Conservation (phyloP, 1,140 invertebrate genomes). For the Drosophila saltans region DNA sequence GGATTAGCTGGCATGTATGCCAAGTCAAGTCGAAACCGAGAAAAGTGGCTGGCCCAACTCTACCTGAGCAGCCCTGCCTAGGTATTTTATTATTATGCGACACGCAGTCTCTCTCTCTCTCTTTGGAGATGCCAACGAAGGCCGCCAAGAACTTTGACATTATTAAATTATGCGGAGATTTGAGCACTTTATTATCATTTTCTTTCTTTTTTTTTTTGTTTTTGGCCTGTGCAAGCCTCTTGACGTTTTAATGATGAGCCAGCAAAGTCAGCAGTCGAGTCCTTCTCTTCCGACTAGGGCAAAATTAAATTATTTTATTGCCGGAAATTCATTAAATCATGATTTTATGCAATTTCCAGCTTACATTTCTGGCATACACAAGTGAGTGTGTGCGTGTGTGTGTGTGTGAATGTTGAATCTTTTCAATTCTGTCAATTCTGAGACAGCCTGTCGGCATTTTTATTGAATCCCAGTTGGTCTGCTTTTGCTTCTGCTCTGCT, state of each 20-base stretch:
- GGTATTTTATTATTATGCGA: conserved; percentile 54
- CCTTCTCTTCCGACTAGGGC: conserved; percentile 34
- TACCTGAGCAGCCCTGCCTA: conserved; percentile 13
- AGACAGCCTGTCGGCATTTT: conserved; percentile 54
- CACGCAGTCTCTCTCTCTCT: conserved; percentile 43
- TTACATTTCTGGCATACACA: conserved; percentile 53
- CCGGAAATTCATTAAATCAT: conserved; percentile 75
- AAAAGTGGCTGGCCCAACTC: conserved; percentile 22
- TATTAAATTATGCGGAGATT: conserved; percentile 80
- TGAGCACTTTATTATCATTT: conserved; percentile 45
- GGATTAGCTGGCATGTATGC: conserved; percentile 66
- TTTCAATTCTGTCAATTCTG: conserved; percentile 35
- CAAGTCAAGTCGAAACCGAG: conserved; percentile 23
- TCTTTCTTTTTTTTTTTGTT: conserved; percentile 24
- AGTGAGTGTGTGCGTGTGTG: conserved; percentile 24
- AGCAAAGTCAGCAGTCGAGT: conserved; percentile 16
- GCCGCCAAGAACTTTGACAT: conserved; percentile 55
- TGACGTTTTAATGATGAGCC: conserved; percentile 78
- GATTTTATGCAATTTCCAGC: conserved; percentile 66
- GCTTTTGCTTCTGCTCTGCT: not conserved
- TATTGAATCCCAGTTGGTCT: conserved; percentile 22
- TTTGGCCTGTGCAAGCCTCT: conserved; percentile 43
- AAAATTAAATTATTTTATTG: conserved; percentile 81
- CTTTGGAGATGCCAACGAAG: conserved; percentile 11
- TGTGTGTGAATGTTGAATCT: conserved; percentile 26